phyloP scores from a whole-genome alignment of 23 tunicate genomes.

The Botrylloides violaceus region DNA sequence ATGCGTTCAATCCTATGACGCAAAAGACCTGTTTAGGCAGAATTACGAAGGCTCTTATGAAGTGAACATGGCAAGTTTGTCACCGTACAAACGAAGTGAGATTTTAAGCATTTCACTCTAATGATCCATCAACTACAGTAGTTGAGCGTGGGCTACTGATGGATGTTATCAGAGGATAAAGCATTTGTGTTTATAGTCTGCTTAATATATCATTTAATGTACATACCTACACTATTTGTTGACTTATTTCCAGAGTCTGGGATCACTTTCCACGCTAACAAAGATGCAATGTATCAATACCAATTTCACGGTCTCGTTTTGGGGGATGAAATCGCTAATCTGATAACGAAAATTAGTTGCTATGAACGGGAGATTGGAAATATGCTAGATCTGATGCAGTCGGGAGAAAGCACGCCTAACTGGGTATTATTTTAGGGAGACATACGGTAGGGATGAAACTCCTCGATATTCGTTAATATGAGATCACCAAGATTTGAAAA shows the following conservation, averaged over 20 bases:
- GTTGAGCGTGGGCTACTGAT: too few relatives aligned
- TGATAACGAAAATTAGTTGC: conserved; percentile 23
- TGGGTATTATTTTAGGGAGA: neutral
- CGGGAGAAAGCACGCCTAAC: too few relatives aligned
- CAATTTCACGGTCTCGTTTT: conserved; percentile 32
- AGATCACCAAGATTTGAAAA: too few relatives aligned
- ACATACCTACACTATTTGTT: neutral
- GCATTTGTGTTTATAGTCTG: too few relatives aligned
- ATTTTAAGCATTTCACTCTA: neutral
- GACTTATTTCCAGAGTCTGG: conserved; percentile 10
- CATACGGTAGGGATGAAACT: neutral
- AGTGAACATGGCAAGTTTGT: conserved; percentile 5
- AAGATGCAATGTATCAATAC: conserved; percentile 48
- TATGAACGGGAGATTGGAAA: conserved; percentile 27
- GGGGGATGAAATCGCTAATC: conserved; percentile 13
- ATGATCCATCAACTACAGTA: too few relatives aligned
- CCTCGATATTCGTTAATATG: neutral
- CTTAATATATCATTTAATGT: neutral
- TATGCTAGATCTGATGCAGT: neutral
- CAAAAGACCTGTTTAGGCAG: conserved; percentile 30
- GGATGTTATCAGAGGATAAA: too few relatives aligned
- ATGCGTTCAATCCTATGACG: conserved; percentile 51
- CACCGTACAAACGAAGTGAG: conserved; percentile 17
- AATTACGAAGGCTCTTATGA: conserved; percentile 26
- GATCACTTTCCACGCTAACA: conserved; percentile 70